Evolutionary conservation across 2,888 invertebrate species (phyloP).

Genomic region (Dascillus cervinus): DNA sequence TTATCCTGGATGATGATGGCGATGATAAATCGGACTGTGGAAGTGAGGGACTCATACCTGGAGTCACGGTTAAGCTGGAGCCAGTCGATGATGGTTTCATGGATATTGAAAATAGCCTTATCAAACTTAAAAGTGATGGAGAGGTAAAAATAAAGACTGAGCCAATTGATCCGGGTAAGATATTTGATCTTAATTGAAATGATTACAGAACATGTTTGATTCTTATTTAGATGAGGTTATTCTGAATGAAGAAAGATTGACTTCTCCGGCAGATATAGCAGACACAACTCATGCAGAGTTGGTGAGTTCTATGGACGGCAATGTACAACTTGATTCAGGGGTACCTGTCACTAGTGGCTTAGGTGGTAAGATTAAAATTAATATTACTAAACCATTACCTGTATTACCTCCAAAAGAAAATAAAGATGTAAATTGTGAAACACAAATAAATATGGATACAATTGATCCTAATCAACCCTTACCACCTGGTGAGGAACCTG

Average conservation of each 20-base stretch:
- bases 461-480: slow-evolving; percentile 45
- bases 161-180: slow-evolving; percentile 55
- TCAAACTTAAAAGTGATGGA: slow-evolving; percentile 52
- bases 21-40: slow-evolving; percentile 30
- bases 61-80: slow-evolving; percentile 45
- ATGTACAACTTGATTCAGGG: slow-evolving; percentile 49
- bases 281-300: slow-evolving; percentile 52
- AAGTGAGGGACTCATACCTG: slow-evolving; percentile 23
- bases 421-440: slow-evolving; percentile 22
- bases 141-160: slow-evolving; percentile 62
- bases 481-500: slow-evolving; percentile 50
- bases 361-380: slow-evolving; percentile 67
- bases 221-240: too few species aligned
- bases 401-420: slow-evolving; percentile 43
- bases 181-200: neutral
- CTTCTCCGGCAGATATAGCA: slow-evolving; percentile 23
- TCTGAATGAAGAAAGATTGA: too few species aligned
- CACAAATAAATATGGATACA: slow-evolving; percentile 7
- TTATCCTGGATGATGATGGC: slow-evolving; percentile 57
- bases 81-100: slow-evolving; percentile 51
- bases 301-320: slow-evolving; percentile 68
- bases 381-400: slow-evolving; percentile 64
- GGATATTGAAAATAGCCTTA: slow-evolving; percentile 35
- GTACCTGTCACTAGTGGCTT: slow-evolving; percentile 30
- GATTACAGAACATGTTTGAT: too few species aligned